Conservation (phyloP, 1,140 invertebrate species). For the Anadara kagoshimensis region DNA sequence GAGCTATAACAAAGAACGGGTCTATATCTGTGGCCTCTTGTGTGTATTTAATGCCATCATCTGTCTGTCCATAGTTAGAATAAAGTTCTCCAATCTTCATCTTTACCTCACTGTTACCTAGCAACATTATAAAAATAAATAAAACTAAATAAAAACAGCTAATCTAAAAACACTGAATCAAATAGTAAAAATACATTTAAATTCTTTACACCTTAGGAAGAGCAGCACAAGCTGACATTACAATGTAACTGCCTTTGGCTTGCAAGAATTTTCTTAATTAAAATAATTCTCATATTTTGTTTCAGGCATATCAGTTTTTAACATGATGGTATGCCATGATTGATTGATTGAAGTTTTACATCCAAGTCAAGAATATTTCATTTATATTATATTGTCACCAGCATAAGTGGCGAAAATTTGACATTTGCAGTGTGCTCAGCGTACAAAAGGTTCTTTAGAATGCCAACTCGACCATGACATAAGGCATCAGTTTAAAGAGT, state of each 20-base stretch:
- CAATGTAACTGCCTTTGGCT: background rate
- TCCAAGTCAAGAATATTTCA: too few relatives aligned
- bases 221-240: background rate
- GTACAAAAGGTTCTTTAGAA: too few relatives aligned
- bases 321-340: too few relatives aligned
- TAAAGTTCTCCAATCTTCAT: slow-evolving; percentile 55
- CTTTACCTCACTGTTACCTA: slow-evolving; percentile 60
- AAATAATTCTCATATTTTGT: too few relatives aligned
- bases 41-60: slow-evolving; percentile 36
- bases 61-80: slow-evolving; percentile 35
- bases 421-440: too few relatives aligned
- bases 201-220: background rate
- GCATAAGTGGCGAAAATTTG: too few relatives aligned
- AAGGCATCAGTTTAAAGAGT: too few relatives aligned
- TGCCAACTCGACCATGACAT: too few relatives aligned
- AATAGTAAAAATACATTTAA: background rate
- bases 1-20: slow-evolving; percentile 60
- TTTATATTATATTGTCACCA: too few relatives aligned
- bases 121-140: slow-evolving; percentile 1
- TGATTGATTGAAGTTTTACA: too few relatives aligned
- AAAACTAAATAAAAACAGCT: background rate
- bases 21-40: slow-evolving; percentile 58
- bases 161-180: background rate
- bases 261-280: too few relatives aligned
- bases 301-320: too few relatives aligned